Evolutionary conservation across 2,888 invertebrate species (phyloP).

Genomic region (Leistus spinibarbis): DNA sequence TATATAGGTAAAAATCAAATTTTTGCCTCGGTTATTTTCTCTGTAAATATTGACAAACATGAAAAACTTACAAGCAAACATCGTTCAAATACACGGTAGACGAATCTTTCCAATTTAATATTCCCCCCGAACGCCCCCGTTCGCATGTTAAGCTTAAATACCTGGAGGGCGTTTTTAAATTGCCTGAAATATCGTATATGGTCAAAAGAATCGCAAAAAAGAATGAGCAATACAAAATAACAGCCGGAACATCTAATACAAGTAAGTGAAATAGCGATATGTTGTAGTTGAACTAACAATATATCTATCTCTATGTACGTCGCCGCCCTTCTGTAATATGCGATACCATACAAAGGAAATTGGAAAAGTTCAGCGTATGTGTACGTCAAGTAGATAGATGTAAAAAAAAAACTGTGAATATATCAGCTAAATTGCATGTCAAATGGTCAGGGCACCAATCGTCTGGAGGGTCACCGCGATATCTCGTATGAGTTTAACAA

Average conservation of each 20-base stretch:
- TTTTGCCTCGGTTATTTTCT: background rate
- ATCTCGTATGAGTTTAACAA: too few relatives aligned
- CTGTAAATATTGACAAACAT: background rate
- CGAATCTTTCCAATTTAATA: background rate
- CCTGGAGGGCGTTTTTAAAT: background rate
- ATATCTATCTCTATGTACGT: background rate
- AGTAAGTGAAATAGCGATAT: background rate
- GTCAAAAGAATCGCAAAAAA: background rate
- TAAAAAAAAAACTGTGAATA: too few relatives aligned
- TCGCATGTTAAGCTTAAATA: background rate
- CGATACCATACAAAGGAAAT: background rate
- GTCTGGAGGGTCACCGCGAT: too few relatives aligned
- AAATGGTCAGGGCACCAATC: background rate
- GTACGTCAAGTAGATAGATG: background rate
- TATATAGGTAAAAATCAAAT: too few relatives aligned
- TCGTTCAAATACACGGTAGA: background rate
- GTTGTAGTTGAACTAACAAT: background rate
- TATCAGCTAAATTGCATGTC: background rate
- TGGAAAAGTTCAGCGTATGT: background rate
- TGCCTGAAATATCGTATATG: background rate
- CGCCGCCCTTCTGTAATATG: background rate
- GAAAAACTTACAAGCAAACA: background rate
- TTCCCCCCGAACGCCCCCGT: background rate
- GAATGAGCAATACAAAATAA: background rate
- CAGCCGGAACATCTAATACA: background rate